Evolutionary conservation across 2,797 vertebrate genomes (phyloP).

Genomic region (Peromyscus attwateri): DNA sequence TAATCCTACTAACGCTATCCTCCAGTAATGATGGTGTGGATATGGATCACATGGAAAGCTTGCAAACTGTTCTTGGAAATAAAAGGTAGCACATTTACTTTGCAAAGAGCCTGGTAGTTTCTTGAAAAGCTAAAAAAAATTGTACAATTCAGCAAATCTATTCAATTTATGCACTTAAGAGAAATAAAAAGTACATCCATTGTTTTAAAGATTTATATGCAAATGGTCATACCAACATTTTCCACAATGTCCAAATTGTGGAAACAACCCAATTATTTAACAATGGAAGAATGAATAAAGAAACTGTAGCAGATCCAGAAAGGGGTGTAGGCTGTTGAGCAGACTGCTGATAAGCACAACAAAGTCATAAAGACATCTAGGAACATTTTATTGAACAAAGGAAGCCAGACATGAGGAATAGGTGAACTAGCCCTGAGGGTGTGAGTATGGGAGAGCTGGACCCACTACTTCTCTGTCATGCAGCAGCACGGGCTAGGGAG

Average conservation of each 20-base stretch:
- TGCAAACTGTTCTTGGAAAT: background rate
- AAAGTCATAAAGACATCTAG: constrained; percentile 27
- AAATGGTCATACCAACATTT: constrained; percentile 18
- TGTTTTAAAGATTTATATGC: background rate
- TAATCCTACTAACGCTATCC: background rate
- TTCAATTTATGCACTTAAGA: background rate
- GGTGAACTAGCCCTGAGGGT: background rate
- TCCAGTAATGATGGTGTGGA: background rate
- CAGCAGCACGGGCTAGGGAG: background rate
- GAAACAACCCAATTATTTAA: background rate
- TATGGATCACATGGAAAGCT: background rate
- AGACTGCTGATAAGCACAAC: background rate
- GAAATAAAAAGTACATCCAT: background rate
- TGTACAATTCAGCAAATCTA: constrained; percentile 2
- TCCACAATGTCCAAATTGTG: background rate
- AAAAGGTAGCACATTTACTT: background rate
- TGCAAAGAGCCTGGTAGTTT: constrained; percentile 24
- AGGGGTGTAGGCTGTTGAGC: background rate
- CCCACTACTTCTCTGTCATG: background rate
- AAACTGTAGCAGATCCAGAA: background rate
- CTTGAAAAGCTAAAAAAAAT: background rate
- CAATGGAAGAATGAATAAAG: constrained; percentile 7
- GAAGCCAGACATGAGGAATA: background rate
- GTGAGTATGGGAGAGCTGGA: background rate
- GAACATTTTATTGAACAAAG: constrained; percentile 32